Evolutionary conservation across 2,888 invertebrate genomes (phyloP).

Genomic region (Drosophila leonis): DNA sequence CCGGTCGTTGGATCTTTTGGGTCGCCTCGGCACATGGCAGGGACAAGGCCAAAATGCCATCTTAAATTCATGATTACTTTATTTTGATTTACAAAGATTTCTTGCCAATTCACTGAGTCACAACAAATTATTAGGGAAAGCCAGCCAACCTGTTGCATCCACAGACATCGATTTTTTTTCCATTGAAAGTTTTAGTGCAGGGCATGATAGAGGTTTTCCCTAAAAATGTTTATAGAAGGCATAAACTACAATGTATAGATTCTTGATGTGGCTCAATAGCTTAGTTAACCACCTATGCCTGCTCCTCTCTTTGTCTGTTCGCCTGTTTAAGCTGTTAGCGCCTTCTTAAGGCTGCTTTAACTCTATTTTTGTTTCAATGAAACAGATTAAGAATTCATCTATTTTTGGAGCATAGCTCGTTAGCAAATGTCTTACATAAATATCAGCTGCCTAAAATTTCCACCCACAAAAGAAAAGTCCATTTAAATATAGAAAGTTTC

Average conservation of each 20-base stretch:
- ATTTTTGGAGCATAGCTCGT: neutral
- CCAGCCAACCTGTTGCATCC: constrained; percentile 8
- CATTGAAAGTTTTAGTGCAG: neutral
- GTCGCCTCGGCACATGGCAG: constrained; percentile 19
- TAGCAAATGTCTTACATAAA: neutral
- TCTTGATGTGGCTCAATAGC: neutral
- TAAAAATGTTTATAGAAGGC: no score
- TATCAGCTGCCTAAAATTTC: neutral
- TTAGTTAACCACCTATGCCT: no score
- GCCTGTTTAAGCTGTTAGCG: no score
- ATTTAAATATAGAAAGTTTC: neutral
- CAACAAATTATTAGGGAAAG: neutral
- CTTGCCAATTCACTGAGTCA: constrained; percentile 1
- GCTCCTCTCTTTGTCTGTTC: neutral
- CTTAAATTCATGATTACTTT: constrained; percentile 47
- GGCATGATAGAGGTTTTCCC: neutral
- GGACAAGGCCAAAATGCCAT: constrained; percentile 39
- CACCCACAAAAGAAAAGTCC: neutral
- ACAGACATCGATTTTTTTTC: neutral
- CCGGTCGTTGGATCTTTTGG: constrained; percentile 42
- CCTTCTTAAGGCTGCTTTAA: no score
- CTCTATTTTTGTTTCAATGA: neutral
- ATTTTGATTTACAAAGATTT: constrained; percentile 35
- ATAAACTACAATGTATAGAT: neutral
- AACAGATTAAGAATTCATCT: no score